phyloP scores from a whole-genome alignment of 2,113 vertebrate genomes.

The Ammospiza nelsoni region DNA sequence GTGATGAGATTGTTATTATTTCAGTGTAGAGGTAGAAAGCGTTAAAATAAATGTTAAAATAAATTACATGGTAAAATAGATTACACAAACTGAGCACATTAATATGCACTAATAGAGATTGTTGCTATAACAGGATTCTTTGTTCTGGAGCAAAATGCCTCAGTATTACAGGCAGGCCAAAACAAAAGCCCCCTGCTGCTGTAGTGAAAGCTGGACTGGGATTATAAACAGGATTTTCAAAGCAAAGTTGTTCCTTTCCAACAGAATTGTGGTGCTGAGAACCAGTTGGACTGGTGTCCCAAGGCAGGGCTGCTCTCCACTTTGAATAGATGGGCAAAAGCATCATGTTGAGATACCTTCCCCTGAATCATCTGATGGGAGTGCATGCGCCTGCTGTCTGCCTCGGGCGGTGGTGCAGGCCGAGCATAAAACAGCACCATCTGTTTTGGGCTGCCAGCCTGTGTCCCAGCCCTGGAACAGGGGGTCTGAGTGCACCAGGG shows the following conservation, averaged over 20 bases:
- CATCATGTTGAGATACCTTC: neutral
- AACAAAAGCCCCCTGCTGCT: constrained; percentile 6
- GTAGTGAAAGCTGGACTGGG: constrained; percentile 1
- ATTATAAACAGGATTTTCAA: constrained; percentile 16
- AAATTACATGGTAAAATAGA: constrained; percentile 44
- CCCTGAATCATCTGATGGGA: neutral
- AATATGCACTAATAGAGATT: constrained; percentile 30
- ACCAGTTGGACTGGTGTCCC: constrained; percentile 2
- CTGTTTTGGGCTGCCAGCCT: constrained; percentile 31
- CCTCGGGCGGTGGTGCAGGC: neutral
- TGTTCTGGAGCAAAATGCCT: constrained; percentile 52
- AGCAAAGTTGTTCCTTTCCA: constrained; percentile 4
- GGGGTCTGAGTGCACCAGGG: rapidly evolving
- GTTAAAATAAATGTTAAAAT: constrained; percentile 45
- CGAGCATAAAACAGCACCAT: constrained; percentile 8
- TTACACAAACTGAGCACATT: constrained; percentile 17
- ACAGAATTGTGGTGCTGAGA: neutral
- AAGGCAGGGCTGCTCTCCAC: neutral
- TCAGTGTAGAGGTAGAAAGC: neutral
- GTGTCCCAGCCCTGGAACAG: neutral
- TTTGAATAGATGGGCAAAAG: neutral
- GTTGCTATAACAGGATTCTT: constrained; percentile 53
- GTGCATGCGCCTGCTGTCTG: neutral
- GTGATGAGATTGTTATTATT: neutral
- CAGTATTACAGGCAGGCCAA: constrained; percentile 22